phyloP scores from a whole-genome alignment of 2,113 vertebrate genomes.

The Tretioscincus oriximinensis region DNA sequence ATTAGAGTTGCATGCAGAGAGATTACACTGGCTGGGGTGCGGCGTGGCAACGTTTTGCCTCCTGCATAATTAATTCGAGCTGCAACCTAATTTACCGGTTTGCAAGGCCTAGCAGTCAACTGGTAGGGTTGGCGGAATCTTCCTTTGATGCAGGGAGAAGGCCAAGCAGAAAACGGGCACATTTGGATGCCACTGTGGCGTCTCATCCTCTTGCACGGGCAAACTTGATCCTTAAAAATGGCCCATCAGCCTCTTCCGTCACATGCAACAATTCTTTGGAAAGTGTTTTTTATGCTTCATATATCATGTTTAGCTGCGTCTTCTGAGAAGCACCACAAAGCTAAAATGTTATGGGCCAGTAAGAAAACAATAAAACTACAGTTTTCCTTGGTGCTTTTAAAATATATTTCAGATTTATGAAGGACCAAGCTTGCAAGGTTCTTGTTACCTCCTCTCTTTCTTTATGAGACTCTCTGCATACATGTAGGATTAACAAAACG shows the following conservation, averaged over 20 bases:
- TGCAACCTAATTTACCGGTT: not conserved
- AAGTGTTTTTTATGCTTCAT: slow-evolving; percentile 37
- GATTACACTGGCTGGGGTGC: slow-evolving; percentile 38
- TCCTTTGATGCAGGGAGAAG: not conserved
- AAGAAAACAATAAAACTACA: slow-evolving; percentile 48
- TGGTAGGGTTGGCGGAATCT: slow-evolving; percentile 39
- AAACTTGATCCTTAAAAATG: slow-evolving; percentile 41
- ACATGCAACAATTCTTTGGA: slow-evolving; percentile 6
- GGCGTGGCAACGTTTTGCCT: slow-evolving; percentile 1
- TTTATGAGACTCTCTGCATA: not conserved
- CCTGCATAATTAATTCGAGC: slow-evolving; percentile 1
- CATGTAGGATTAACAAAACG: too few species aligned
- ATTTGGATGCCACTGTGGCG: slow-evolving; percentile 5
- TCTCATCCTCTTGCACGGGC: slow-evolving; percentile 20
- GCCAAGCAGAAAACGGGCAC: slow-evolving; percentile 41
- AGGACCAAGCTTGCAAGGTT: not conserved
- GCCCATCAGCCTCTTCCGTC: slow-evolving; percentile 24
- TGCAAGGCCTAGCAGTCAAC: slow-evolving; percentile 46
- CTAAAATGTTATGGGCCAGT: slow-evolving; percentile 45
- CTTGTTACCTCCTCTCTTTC: not conserved
- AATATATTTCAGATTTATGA: slow-evolving; percentile 16
- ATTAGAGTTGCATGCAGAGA: slow-evolving; percentile 13
- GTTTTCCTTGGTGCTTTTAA: not conserved
- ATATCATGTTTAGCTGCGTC: slow-evolving; percentile 47
- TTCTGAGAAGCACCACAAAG: slow-evolving; percentile 57